A percentile compares a stretch with the other conserved stretches of the same genome.
phyloP scores from a whole-genome alignment of 2,113 vertebrate genomes.

The Etheostoma spectabile region DNA sequence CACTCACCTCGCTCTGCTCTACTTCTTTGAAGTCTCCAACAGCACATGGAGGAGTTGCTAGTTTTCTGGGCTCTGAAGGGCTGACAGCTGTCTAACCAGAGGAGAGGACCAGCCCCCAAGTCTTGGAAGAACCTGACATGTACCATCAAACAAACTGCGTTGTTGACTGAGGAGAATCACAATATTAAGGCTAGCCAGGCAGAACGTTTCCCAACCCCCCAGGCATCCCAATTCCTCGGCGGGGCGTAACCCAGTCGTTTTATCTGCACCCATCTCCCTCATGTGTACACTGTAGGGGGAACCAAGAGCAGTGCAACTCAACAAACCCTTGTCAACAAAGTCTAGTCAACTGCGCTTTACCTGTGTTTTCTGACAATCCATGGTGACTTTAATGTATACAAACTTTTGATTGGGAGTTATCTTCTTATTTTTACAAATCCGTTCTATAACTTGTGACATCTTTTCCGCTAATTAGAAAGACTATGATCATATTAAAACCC shows the following conservation, averaged over 20 bases:
- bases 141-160: conserved; percentile 71
- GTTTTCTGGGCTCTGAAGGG: conserved; percentile 47
- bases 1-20: conserved; percentile 65
- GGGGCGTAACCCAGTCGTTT: conserved; percentile 73
- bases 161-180: conserved; percentile 72
- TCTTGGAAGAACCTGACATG: conserved; percentile 73
- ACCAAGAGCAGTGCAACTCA: conserved; percentile 38
- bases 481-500: not conserved
- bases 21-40: conserved; percentile 42
- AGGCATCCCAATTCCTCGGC: conserved; percentile 80
- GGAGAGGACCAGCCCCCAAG: conserved; percentile 61
- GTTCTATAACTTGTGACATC: not conserved
- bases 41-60: conserved; percentile 49
- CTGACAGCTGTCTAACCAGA: conserved; percentile 80
- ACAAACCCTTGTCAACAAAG: conserved; percentile 60
- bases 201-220: conserved; percentile 67
- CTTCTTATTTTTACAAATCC: conserved; percentile 10
- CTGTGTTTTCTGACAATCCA: conserved; percentile 27
- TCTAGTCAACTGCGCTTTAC: conserved; percentile 53
- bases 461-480: conserved; percentile 3
- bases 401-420: not conserved
- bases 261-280: conserved; percentile 79
- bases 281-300: conserved; percentile 65
- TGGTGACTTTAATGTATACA: not conserved
- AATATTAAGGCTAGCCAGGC: conserved; percentile 71